Percentiles rank a stretch among this genome's conserved stretches.
phyloP scores from a whole-genome alignment of 2,888 invertebrate species.

The Pheosia gnoma region DNA sequence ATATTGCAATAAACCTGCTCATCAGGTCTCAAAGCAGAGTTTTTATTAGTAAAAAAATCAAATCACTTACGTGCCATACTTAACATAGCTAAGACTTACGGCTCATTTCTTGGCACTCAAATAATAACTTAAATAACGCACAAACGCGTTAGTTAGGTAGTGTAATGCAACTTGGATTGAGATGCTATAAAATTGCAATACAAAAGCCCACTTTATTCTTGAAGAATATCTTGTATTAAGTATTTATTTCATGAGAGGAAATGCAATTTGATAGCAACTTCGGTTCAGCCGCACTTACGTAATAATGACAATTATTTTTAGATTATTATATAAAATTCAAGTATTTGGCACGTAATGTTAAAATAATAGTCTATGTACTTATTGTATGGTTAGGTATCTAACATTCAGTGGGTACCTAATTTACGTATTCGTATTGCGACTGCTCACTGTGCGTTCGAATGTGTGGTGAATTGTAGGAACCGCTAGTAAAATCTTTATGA shows the following conservation, averaged over 20 bases:
- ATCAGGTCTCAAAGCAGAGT: constrained; percentile 36
- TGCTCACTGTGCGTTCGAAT: constrained; percentile 28
- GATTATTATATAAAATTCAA: constrained; percentile 11
- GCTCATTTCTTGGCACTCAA: constrained; percentile 47
- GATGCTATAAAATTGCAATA: not conserved
- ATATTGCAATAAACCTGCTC: too few species aligned
- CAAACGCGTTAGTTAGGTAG: not conserved
- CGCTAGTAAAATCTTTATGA: constrained; percentile 18
- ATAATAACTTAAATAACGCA: not conserved
- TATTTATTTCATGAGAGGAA: too few species aligned
- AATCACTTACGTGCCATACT: constrained; percentile 42
- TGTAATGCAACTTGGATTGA: not conserved
- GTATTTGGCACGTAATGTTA: constrained; percentile 60
- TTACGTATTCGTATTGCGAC: constrained; percentile 61
- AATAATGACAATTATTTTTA: not conserved
- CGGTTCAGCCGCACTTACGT: too few species aligned
- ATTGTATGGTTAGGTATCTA: constrained; percentile 56
- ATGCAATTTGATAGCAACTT: too few species aligned
- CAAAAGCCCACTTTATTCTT: too few species aligned
- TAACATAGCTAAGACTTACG: constrained; percentile 35
- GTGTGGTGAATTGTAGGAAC: constrained; percentile 37
- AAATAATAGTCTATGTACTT: constrained; percentile 54
- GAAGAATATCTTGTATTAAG: too few species aligned
- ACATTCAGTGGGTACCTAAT: too few species aligned
- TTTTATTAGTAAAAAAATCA: constrained; percentile 22